Conservation (phyloP, 2,113 vertebrate genomes). For the Pterocles gutturalis region DNA sequence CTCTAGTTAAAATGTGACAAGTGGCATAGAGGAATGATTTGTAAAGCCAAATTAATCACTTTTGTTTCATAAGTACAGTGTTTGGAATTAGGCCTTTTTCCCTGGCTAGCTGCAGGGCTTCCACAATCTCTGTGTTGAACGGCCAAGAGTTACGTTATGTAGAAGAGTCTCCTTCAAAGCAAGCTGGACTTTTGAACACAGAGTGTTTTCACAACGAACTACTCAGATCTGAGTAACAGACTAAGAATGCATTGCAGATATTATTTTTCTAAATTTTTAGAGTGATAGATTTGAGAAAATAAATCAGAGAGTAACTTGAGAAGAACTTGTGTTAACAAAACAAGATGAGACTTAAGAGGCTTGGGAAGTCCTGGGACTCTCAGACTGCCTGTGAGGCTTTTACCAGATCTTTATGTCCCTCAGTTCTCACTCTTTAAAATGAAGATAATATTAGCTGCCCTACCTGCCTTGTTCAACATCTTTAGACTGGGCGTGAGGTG, state of each 20-base stretch:
- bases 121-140: neutral
- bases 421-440: neutral
- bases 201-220: neutral
- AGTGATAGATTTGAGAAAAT: neutral
- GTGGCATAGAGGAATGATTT: neutral
- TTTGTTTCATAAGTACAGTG: neutral
- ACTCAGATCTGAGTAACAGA: neutral
- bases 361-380: neutral
- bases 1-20: constrained; percentile 34
- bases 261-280: neutral
- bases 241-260: neutral
- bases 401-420: neutral
- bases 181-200: neutral
- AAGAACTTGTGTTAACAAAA: neutral
- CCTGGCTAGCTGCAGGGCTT: neutral
- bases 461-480: neutral
- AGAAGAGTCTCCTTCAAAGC: neutral
- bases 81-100: neutral
- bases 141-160: neutral
- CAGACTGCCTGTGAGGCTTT: neutral
- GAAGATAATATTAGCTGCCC: neutral
- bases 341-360: neutral
- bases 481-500: neutral
- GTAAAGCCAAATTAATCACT: neutral
- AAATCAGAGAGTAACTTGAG: neutral